These are phyloP conservation scores for Embiotoca jacksoni DNA, from an alignment of 2,113 vertebrate species.

Conservation along the genomic window DNA sequence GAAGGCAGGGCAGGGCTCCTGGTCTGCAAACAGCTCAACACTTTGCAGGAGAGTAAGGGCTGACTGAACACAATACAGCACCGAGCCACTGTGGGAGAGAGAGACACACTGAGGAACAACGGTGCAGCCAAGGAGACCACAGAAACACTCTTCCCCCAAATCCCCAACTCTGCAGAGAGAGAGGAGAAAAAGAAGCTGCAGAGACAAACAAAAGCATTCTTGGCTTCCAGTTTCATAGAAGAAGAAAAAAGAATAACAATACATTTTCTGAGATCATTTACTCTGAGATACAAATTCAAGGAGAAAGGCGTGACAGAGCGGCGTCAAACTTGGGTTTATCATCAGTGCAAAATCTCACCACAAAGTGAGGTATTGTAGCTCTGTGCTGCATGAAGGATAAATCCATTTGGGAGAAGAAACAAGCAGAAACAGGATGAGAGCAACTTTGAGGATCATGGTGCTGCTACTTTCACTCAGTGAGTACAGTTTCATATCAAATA, in stretches of 20 bases:
- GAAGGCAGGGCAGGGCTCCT: constrained; percentile 59
- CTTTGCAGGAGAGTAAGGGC: constrained; percentile 34
- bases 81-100: constrained; percentile 24
- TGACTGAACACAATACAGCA: constrained; percentile 53
- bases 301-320: constrained; percentile 62
- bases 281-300: constrained; percentile 60
- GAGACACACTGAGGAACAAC: constrained; percentile 40
- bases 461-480: constrained; percentile 75
- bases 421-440: constrained; percentile 50
- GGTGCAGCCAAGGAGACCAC: constrained; percentile 80
- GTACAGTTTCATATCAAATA: constrained; percentile 16
- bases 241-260: constrained; percentile 56
- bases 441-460: constrained; percentile 61
- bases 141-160: constrained; percentile 73
- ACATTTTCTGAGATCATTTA: constrained; percentile 47
- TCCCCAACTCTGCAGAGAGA: constrained; percentile 53
- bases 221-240: constrained; percentile 68
- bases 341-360: constrained; percentile 13
- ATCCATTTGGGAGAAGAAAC: constrained; percentile 29
- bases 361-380: constrained; percentile 15
- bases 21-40: constrained; percentile 54
- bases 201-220: constrained; percentile 81
- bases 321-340: neutral
- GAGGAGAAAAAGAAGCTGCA: constrained; percentile 36
- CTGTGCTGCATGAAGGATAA: constrained; percentile 47